Percentiles rank a stretch among this genome's conserved stretches.
These are phyloP conservation scores for Lonchura striata DNA, from an alignment of 2,113 vertebrate genomes.

Conservation along the genomic window DNA sequence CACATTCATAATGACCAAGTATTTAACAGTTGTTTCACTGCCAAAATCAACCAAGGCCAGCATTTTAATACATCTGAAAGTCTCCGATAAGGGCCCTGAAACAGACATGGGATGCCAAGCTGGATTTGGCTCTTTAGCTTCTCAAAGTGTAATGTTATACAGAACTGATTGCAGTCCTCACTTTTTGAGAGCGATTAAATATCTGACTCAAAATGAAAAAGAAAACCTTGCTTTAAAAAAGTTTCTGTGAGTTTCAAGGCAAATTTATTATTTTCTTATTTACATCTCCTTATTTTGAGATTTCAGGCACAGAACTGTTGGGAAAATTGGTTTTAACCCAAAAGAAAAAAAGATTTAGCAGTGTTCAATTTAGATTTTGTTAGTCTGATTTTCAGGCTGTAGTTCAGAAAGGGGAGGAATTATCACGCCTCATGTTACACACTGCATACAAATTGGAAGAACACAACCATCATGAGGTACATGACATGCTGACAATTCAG, in stretches of 20 bases:
- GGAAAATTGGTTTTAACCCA: background rate
- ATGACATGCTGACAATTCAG: background rate
- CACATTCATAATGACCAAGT: background rate
- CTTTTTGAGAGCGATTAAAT: background rate
- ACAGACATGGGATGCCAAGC: background rate
- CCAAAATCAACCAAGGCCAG: background rate
- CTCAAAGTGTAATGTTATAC: background rate
- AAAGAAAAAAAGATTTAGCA: background rate
- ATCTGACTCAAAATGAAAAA: background rate
- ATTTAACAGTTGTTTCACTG: background rate
- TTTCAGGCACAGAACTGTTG: background rate
- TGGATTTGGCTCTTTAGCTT: background rate
- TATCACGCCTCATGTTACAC: background rate
- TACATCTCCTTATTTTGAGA: background rate
- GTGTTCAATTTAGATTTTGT: background rate
- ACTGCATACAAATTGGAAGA: background rate
- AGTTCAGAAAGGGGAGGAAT: background rate
- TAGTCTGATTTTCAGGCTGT: background rate
- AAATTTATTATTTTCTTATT: background rate
- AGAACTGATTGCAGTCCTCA: background rate
- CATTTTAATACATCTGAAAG: slow-evolving; percentile 20
- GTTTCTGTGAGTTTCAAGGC: background rate
- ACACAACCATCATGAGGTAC: background rate
- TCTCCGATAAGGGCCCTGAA: background rate
- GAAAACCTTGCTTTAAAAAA: background rate